Evolutionary conservation across 2,797 vertebrate genomes (phyloP).

Genomic region (Chaenodraco wilsoni): DNA sequence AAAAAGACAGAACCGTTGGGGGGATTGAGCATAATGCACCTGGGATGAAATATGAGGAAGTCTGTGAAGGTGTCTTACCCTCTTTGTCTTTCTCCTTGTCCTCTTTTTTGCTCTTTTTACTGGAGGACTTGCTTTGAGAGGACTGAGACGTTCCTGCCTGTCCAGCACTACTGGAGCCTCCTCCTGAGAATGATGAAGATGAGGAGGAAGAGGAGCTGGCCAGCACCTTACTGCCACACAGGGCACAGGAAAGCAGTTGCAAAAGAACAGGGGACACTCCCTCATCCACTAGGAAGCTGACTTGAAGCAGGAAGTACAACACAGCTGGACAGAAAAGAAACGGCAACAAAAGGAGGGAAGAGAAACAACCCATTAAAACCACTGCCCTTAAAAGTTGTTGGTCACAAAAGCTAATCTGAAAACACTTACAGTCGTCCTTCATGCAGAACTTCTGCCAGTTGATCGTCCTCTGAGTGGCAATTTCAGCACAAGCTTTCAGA

Average conservation of each 20-base stretch:
- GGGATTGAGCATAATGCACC: too few species aligned
- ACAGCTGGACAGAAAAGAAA: constrained; percentile 84
- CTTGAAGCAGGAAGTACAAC: constrained; percentile 97
- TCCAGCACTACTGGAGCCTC: constrained; percentile 81
- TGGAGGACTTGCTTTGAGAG: constrained; percentile 94
- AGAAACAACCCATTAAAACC: neutral
- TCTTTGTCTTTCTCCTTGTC: constrained; percentile 98
- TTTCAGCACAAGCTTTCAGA: constrained; percentile 97
- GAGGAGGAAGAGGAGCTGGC: constrained; percentile 84
- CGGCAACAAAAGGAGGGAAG: constrained; percentile 1
- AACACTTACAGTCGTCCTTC: constrained; percentile 96
- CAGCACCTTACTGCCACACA: constrained; percentile 97
- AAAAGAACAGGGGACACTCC: constrained; percentile 95
- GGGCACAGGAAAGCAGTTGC: constrained; percentile 96
- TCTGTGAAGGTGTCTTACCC: constrained; percentile 78
- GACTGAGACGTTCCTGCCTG: constrained; percentile 87
- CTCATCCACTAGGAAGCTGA: constrained; percentile 98
- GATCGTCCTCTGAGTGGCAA: constrained; percentile 94
- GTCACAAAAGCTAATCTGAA: constrained; percentile 6
- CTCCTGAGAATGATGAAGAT: constrained; percentile 75
- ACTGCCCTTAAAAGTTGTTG: neutral
- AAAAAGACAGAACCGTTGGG: neutral
- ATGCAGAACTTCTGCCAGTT: constrained; percentile 99
- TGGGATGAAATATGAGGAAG: neutral
- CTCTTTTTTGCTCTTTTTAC: constrained; percentile 98